phyloP scores from a whole-genome alignment of 2,888 invertebrate genomes.

The Hipparchia semele region DNA sequence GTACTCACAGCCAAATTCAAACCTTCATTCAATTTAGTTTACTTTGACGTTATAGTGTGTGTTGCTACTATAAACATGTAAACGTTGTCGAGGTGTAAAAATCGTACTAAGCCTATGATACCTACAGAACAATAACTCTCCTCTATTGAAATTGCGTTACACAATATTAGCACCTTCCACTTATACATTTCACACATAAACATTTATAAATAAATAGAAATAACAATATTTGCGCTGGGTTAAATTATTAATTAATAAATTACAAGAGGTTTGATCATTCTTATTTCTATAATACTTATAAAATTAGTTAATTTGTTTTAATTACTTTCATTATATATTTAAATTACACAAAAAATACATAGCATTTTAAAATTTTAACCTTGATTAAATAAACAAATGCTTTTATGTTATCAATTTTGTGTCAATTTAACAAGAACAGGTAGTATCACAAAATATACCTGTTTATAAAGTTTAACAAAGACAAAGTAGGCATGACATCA shows the following conservation, averaged over 20 bases:
- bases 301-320: background rate
- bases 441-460: conserved; percentile 13
- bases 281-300: background rate
- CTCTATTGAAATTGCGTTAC: conserved; percentile 62
- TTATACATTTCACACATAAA: conserved; percentile 12
- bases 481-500: conserved; percentile 11
- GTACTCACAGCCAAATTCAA: too few species aligned
- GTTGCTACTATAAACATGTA: too few species aligned
- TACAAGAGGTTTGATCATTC: background rate
- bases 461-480: conserved; percentile 4
- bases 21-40: too few species aligned
- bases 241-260: too few species aligned
- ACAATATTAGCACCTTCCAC: conserved; percentile 58
- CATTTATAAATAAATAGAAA: background rate
- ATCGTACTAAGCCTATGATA: conserved; percentile 44
- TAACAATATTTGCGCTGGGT: background rate
- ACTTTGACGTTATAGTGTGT: too few species aligned
- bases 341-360: background rate
- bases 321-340: background rate
- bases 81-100: too few species aligned
- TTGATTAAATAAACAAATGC: background rate
- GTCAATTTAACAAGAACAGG: conserved; percentile 6
- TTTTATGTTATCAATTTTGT: conserved; percentile 11
- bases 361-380: background rate
- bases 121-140: conserved; percentile 66